Percentiles rank a stretch among this genome's conserved stretches.
These are phyloP conservation scores for Enteromius treurensis DNA, from an alignment of 2,797 vertebrate genomes.

Conservation along the genomic window DNA sequence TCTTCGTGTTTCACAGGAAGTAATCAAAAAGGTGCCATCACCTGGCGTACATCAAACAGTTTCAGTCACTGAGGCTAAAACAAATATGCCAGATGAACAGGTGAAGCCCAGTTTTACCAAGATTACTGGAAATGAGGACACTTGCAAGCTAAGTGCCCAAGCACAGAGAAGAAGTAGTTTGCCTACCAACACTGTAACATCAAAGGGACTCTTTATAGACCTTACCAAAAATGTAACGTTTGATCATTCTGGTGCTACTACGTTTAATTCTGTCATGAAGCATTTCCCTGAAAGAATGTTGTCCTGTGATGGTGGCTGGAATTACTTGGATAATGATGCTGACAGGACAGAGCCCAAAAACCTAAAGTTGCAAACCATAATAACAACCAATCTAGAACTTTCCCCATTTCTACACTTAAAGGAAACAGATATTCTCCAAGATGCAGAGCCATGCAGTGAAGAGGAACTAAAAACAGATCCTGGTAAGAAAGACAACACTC, in stretches of 20 bases:
- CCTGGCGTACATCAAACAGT: slow-evolving; percentile 85
- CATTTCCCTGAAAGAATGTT: slow-evolving; percentile 69
- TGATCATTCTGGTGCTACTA: slow-evolving; percentile 53
- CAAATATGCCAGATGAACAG: slow-evolving; percentile 71
- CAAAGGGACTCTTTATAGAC: slow-evolving; percentile 66
- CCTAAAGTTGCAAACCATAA: slow-evolving; percentile 37
- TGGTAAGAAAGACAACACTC: neutral
- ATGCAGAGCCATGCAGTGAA: slow-evolving; percentile 43
- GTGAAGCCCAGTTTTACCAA: slow-evolving; percentile 65
- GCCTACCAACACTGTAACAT: slow-evolving; percentile 72
- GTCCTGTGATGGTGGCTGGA: slow-evolving; percentile 61
- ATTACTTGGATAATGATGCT: slow-evolving; percentile 49
- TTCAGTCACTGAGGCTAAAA: slow-evolving; percentile 88
- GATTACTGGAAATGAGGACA: slow-evolving; percentile 59
- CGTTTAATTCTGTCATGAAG: slow-evolving; percentile 62
- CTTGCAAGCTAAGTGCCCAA: slow-evolving; percentile 67
- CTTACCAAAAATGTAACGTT: slow-evolving; percentile 50
- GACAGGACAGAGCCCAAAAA: slow-evolving; percentile 45
- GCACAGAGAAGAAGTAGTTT: slow-evolving; percentile 77
- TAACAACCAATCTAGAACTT: slow-evolving; percentile 55
- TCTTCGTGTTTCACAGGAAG: slow-evolving; percentile 42
- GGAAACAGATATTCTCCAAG: slow-evolving; percentile 63
- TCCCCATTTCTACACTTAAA: slow-evolving; percentile 53
- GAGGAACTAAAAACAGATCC: slow-evolving; percentile 43
- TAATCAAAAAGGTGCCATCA: slow-evolving; percentile 71